Evolutionary conservation across 2,797 vertebrate species (phyloP).

Genomic region (Yasuhikotakia modesta): DNA sequence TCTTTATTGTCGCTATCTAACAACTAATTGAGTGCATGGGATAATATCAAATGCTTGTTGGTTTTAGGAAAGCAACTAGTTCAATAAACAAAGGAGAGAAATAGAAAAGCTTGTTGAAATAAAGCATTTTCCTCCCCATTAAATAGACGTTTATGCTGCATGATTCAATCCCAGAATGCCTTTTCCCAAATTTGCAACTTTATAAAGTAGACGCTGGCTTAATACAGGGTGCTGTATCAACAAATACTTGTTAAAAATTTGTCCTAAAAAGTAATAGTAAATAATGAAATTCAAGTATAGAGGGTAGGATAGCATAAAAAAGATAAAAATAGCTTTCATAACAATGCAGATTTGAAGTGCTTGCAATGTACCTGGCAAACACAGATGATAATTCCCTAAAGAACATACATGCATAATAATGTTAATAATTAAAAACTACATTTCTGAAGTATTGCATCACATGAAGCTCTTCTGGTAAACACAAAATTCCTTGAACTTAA

Average conservation of each 20-base stretch:
- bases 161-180: slow-evolving; percentile 76
- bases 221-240: slow-evolving; percentile 70
- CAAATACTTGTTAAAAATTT: not conserved
- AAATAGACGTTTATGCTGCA: slow-evolving; percentile 84
- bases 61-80: slow-evolving; percentile 72
- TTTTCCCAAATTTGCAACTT: slow-evolving; percentile 60
- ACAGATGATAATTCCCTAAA: slow-evolving; percentile 47
- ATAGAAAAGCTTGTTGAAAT: slow-evolving; percentile 60
- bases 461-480: not conserved
- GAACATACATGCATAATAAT: slow-evolving; percentile 13
- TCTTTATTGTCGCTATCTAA: slow-evolving; percentile 84
- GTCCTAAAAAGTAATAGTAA: not conserved
- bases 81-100: not conserved
- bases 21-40: slow-evolving; percentile 91
- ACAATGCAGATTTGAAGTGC: slow-evolving; percentile 59
- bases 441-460: slow-evolving; percentile 11
- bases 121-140: slow-evolving; percentile 70
- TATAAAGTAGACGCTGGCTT: slow-evolving; percentile 53
- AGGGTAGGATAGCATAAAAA: slow-evolving; percentile 16
- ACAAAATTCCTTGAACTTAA: not conserved
- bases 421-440: not conserved
- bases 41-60: slow-evolving; percentile 98
- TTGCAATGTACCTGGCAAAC: slow-evolving; percentile 60
- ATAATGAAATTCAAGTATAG: slow-evolving; percentile 12
- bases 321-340: slow-evolving; percentile 10